Evolutionary conservation across 30 jellyfish, hydroid and myxozoan genomes (phyloP), one percentile per base, ranked within the genome.

Genomic region (Chironex yamaguchii): DNA sequence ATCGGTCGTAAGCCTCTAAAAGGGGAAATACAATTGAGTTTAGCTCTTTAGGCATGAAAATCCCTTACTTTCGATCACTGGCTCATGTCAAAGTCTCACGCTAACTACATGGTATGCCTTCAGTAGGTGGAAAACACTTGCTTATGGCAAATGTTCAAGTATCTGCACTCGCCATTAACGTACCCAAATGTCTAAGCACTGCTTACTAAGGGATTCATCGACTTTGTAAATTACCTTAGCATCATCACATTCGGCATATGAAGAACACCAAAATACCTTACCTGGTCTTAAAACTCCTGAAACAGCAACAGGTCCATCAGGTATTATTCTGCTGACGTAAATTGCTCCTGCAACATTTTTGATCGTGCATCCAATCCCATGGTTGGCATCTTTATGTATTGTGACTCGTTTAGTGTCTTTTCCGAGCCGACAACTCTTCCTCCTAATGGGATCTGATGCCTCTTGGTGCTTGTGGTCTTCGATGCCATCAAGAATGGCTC

Each of bases 201-300:
- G n/a, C n/a, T n/a, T n/a, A n/a, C n/a, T n/a, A n/a, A n/a, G n/a
- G n/a, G n/a, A n/a, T n/a, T n/a, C n/a, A n/a, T n/a, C n/a, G n/a
- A n/a, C n/a, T n/a, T n/a, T n/a, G n/a, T n/a, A n/a, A n/a, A n/a
- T n/a, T n/a, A n/a, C n/a, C n/a, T n/a, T n/a, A n/a, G n/a, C n/a
- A n/a, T n/a, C 6, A 3, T 0, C 74, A 3, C 6, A 29, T 23
- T 6, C 73, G 24, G 24, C 12, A 72, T 14, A 9, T 4, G 28
- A 26, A 1, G 4, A 26, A 31, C 32, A 6, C 31, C 29, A 29
- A 36, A 29, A 29, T 20, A n/a, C 17, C 82, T 33, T 67, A 91
- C 98, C 98, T 85, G 98, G 98, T 42, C 98, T 49, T 54, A 91
- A 62, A 4, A 91, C 98, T 13, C 98, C 98, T 1, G 98, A 81